Evolutionary conservation across 1,140 invertebrate genomes (phyloP), one percentile per base, ranked within the genome.

Genomic region (Drosophila repleta): DNA sequence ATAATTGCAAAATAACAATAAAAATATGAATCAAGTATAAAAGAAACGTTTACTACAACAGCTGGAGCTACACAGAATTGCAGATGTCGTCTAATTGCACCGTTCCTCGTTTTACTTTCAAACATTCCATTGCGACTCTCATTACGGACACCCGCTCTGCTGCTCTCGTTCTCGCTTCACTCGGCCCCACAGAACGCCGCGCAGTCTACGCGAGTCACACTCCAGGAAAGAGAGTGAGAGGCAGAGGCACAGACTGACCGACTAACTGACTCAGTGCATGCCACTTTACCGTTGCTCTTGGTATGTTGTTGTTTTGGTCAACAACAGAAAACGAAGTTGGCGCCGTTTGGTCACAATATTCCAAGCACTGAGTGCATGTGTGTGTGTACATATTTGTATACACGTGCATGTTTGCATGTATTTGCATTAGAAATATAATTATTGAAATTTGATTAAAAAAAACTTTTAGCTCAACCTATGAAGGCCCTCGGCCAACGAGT

Each of bases 221-320:
- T 17, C 43, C 10, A 7, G 20, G 20, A 3, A 2, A 46, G 32
- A 17, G 17, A 8, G 24, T 8, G 32, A 17, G 20, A 20, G 11
- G 41, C 7, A 10, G 8, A 0, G 18, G 20, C 3, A n/a, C n/a
- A 17, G 21, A 35, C 21, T 24, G 48, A 53, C 52, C 37, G 52
- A 69, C 52, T 57, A 26, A 70, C 66, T 79, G 60, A 75, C 35
- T 71, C 29, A 74, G 52, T 55, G 49, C n/a, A 69, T 17, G 46
- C 20, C 39, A 37, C 48, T 52, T 7, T 32, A 17, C 35, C 43
- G 21, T 51, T 53, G 46, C 20, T 46, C n/a, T n/a, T n/a, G n/a
- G n/a, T n/a, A n/a, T n/a, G 15, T 15, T 41, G 15, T 39, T 15
- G 21, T 26, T 51, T 11, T 55, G 37, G 48, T 21, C 26, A 53